These are phyloP conservation scores for Gymnogyps californianus DNA, from an alignment of 2,113 vertebrate species.

Conservation along the genomic window DNA sequence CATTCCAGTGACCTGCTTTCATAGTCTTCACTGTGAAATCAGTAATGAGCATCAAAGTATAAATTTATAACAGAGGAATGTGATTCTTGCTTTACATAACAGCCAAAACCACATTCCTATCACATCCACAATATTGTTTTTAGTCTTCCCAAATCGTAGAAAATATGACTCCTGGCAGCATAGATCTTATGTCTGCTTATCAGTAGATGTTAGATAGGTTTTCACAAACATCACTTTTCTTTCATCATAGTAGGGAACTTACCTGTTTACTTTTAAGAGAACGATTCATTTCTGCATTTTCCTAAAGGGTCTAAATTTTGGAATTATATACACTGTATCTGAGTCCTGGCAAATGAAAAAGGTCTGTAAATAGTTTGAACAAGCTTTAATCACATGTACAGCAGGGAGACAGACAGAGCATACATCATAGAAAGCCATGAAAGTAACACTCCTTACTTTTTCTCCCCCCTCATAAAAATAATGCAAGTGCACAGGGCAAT, in stretches of 20 bases:
- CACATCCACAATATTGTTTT: background rate
- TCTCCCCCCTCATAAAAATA: background rate
- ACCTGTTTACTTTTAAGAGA: background rate
- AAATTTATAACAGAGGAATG: background rate
- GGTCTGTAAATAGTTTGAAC: background rate
- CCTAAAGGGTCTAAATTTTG: background rate
- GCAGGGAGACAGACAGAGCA: background rate
- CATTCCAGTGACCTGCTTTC: background rate
- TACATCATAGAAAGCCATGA: background rate
- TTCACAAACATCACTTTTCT: background rate
- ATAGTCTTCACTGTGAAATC: background rate
- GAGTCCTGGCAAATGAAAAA: background rate
- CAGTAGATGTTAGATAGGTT: background rate
- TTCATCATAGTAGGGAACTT: background rate
- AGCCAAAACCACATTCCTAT: background rate
- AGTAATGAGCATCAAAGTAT: background rate
- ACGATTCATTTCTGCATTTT: background rate
- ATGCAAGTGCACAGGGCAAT: constrained; percentile 36
- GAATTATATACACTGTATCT: background rate
- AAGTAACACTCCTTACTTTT: background rate
- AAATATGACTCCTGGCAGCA: background rate
- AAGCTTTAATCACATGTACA: background rate
- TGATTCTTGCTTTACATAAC: background rate
- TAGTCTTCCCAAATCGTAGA: background rate
- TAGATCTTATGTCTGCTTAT: background rate